Percentiles rank a stretch among this genome's conserved stretches.
phyloP scores from a whole-genome alignment of 2,113 vertebrate species.

The Chinchilla lanigera region DNA sequence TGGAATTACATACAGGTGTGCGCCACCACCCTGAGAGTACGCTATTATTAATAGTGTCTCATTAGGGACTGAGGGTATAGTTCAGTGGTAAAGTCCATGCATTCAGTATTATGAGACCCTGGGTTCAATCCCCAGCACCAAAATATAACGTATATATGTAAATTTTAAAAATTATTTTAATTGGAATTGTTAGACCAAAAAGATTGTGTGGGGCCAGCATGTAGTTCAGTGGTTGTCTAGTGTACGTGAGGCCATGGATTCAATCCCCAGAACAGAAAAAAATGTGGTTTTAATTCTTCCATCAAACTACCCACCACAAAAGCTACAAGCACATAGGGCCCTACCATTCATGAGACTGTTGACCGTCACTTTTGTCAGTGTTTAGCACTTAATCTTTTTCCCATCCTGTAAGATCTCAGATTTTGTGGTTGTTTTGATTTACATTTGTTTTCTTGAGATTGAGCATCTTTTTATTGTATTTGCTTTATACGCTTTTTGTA shows the following conservation, averaged over 20 bases:
- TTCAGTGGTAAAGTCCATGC: background rate
- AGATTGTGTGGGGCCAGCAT: background rate
- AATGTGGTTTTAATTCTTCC: slow-evolving; percentile 16
- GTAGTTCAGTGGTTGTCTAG: background rate
- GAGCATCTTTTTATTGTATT: slow-evolving; percentile 9
- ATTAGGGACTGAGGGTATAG: background rate
- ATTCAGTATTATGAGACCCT: background rate
- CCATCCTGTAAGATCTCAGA: slow-evolving; percentile 18
- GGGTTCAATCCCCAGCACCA: background rate
- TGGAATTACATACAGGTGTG: background rate
- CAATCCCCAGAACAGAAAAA: background rate
- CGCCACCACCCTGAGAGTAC: background rate
- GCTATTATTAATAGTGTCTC: background rate
- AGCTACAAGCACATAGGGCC: background rate
- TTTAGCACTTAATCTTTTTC: background rate
- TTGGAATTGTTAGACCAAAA: background rate
- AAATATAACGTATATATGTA: background rate
- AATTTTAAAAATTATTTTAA: background rate
- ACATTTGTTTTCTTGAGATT: slow-evolving; percentile 29
- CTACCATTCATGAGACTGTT: slow-evolving; percentile 1
- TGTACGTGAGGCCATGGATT: background rate
- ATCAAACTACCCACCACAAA: slow-evolving; percentile 9
- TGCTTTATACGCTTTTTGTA: background rate
- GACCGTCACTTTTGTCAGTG: background rate
- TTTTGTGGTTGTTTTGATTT: background rate